Conservation (phyloP, 2,888 invertebrate species). For the Creontiades dilutus region DNA sequence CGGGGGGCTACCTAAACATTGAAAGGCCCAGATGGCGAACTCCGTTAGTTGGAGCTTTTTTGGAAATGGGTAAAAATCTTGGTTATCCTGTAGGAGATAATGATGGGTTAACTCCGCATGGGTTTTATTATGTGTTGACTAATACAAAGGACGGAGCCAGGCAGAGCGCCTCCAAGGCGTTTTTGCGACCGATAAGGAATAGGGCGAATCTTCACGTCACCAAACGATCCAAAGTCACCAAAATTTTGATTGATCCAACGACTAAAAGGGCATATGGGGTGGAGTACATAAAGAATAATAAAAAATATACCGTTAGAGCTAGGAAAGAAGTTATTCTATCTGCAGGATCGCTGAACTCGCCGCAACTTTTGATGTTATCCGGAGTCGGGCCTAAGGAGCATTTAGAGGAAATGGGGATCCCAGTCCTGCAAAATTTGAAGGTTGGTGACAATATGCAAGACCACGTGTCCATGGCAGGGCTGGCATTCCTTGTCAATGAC, state of each 20-base stretch:
- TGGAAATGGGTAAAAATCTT: conserved; percentile 83
- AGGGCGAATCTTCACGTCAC: conserved; percentile 85
- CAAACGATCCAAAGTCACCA: conserved; percentile 82
- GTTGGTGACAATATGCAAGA: conserved; percentile 79
- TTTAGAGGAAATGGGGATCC: conserved; percentile 78
- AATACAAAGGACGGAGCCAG: conserved; percentile 82
- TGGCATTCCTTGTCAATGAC: conserved; percentile 78
- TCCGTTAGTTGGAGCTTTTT: conserved; percentile 80
- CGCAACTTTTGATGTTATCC: conserved; percentile 93
- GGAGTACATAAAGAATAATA: conserved; percentile 82
- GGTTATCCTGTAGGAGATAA: conserved; percentile 86
- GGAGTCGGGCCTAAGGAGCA: conserved; percentile 81
- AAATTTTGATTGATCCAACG: conserved; percentile 83
- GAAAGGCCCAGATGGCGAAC: conserved; percentile 82
- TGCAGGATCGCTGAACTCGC: conserved; percentile 92
- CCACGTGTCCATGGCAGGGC: conserved; percentile 78
- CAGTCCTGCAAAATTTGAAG: conserved; percentile 78
- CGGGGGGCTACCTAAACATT: conserved; percentile 82
- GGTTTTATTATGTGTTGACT: conserved; percentile 84
- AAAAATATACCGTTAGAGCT: conserved; percentile 80
- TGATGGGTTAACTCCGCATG: conserved; percentile 81
- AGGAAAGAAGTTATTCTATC: conserved; percentile 90
- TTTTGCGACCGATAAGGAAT: conserved; percentile 82
- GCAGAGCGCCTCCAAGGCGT: conserved; percentile 84
- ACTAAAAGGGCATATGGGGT: conserved; percentile 85